These are phyloP conservation scores for Allobates femoralis DNA, from an alignment of 2,797 vertebrate species.

Conservation along the genomic window DNA sequence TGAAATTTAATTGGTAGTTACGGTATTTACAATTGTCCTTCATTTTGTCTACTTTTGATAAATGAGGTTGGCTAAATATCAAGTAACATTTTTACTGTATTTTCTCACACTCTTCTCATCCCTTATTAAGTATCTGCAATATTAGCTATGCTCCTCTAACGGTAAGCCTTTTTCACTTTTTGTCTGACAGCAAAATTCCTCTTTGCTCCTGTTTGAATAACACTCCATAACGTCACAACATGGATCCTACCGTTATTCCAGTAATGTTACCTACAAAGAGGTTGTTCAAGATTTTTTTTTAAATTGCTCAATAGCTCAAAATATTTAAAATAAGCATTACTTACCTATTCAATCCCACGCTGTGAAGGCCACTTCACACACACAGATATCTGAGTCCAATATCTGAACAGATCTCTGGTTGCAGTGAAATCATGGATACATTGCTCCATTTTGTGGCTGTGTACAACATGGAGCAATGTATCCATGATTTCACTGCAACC, in stretches of 20 bases:
- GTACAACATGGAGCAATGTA: no score
- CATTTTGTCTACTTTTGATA: background rate
- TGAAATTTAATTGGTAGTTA: background rate
- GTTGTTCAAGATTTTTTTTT: background rate
- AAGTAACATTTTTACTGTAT: background rate
- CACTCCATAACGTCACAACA: background rate
- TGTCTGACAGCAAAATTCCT: background rate
- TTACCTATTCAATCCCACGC: no score
- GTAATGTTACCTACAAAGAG: background rate
- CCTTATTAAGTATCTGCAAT: constrained; percentile 8
- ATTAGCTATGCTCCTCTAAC: background rate
- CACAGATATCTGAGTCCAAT: no score
- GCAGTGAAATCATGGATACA: no score
- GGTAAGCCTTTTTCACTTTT: background rate
- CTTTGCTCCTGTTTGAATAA: background rate
- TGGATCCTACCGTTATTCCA: background rate
- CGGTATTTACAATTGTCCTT: background rate
- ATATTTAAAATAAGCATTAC: no score
- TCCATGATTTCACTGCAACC: no score
- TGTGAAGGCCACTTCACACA: no score
- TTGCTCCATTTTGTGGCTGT: no score
- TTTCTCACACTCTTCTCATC: background rate
- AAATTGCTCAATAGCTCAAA: no score
- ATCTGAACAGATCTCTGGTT: no score
- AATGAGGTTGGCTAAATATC: background rate